Evolutionary conservation across 2,113 vertebrate genomes (phyloP), one percentile per base, ranked within the genome.

Genomic region (Prietella phreatophila): DNA sequence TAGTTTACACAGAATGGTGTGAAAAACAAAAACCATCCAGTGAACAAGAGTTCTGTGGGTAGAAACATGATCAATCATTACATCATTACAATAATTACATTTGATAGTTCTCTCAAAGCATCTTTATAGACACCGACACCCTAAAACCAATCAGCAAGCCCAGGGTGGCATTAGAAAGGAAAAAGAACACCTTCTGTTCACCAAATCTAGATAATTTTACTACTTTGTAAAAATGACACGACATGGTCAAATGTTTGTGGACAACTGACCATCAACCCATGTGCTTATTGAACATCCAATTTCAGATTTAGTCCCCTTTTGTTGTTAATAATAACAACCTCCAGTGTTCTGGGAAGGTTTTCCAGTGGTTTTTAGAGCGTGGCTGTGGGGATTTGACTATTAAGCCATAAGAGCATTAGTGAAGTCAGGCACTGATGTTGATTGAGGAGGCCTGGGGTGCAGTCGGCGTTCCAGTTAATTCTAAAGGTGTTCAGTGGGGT

Each of bases 81-180:
- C 27, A 79, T 79, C 13, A n/a, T 30, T 79, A 19, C 13, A 30
- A 55, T 47, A 55, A 79, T 55, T 53, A 5, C 15, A 30, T 79
- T 79, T 79, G 55, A 78, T 19, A 79, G 75, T 78, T 47, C 42
- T 50, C 71, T 75, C 71, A 25, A 42, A 78, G 39, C 22, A 79
- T 30, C 1, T n/a, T 55, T 55, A 80, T 30, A 30, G 47, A 30
- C 50, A 80, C 30, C 1, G 0, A 10, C 1, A 78, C 10, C 42
- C 25, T 27, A 53, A 78, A 13, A 25, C 42, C 75, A 50, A 1
- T 76, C 25, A 50, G 13, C 22, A 50, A 53, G 42, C 13, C 76
- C 55, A 79, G 27, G 14, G 27, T 55, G 50, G 76, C 27, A 30
- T 27, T 30, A 14, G 13, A 50, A 76, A 76, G 39, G 2, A 55